A percentile compares a stretch with the other conserved stretches of the same genome.
Evolutionary conservation across 2,888 invertebrate species (phyloP).

Genomic region (Tachina grossa): DNA sequence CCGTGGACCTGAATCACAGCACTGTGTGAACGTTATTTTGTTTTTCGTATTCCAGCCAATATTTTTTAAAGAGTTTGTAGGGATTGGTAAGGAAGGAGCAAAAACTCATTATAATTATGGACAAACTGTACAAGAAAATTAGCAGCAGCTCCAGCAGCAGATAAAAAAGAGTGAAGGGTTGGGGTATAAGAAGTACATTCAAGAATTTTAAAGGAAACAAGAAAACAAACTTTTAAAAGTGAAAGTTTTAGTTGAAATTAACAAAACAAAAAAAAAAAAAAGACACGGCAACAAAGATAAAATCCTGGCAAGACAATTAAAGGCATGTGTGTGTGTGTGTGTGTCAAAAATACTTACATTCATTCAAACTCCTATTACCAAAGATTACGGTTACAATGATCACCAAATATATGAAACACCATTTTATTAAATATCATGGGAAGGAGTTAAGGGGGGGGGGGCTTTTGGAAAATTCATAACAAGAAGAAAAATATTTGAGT

Average conservation of each 20-base stretch:
- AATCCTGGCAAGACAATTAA: slow-evolving; percentile 32
- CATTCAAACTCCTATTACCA: background rate
- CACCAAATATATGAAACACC: slow-evolving; percentile 18
- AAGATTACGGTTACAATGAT: slow-evolving; percentile 46
- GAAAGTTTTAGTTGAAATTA: slow-evolving; percentile 63
- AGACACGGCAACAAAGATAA: slow-evolving; percentile 13
- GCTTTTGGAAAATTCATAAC: slow-evolving; percentile 10
- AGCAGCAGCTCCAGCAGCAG: slow-evolving; percentile 10
- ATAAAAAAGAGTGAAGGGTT: slow-evolving; percentile 33
- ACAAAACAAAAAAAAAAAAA: background rate
- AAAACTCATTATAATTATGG: slow-evolving; percentile 68
- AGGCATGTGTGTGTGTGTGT: background rate
- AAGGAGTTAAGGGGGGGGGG: background rate
- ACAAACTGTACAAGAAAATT: slow-evolving; percentile 53
- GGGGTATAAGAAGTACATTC: background rate
- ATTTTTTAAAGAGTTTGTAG: background rate
- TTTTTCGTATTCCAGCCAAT: background rate
- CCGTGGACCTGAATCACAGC: background rate
- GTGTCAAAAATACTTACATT: background rate
- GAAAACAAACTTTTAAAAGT: slow-evolving; percentile 62
- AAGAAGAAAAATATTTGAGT: slow-evolving; percentile 57
- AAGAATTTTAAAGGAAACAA: slow-evolving; percentile 1
- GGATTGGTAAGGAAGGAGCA: slow-evolving; percentile 18
- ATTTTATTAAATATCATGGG: background rate
- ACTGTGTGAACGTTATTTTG: too few species aligned